Evolutionary conservation across 2,888 invertebrate genomes (phyloP), one percentile per base, ranked within the genome.

Genomic region (Rhagophthalmus giganteus): DNA sequence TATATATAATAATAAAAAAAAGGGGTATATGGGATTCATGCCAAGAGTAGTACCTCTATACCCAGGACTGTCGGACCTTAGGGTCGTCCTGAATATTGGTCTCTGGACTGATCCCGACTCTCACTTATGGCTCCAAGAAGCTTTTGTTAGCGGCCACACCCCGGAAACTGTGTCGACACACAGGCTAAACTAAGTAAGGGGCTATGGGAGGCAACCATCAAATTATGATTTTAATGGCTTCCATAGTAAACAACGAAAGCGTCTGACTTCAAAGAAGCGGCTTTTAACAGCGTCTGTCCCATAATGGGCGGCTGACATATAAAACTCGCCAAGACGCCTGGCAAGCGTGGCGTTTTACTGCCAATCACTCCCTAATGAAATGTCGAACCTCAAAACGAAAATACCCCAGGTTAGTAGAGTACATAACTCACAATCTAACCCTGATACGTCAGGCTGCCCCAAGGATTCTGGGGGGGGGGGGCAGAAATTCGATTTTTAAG

Each of bases 161-260:
- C n/a, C n/a, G n/a, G n/a, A n/a, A n/a, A n/a, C n/a, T n/a, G n/a
- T n/a, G n/a, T n/a, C n/a, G 27, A 27, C 27, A n/a, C 10, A 10
- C 27, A 27, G 27, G 27, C 27, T 10, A 27, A 27, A 27, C 27
- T n/a, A n/a, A n/a, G n/a, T n/a, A n/a, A n/a, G n/a, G n/a, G n/a
- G n/a, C n/a, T n/a, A n/a, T n/a, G n/a, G n/a, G n/a, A n/a, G n/a
- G n/a, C n/a, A n/a, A n/a, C n/a, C n/a, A n/a, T n/a, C n/a, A n/a
- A n/a, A n/a, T 27, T 9, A 10, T 3, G n/a, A n/a, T n/a, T n/a
- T n/a, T 27, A 7, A 7, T n/a, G 27, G 27, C 10, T 9, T n/a
- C 27, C 27, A 27, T 3, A 27, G n/a, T 9, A 9, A 10, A 10
- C 8, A 27, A 27, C 27, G 10, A 27, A 27, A 27, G 27, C 27